Evolutionary conservation across 1,140 invertebrate species (phyloP).

Genomic region (Rhopalosiphum maidis): DNA sequence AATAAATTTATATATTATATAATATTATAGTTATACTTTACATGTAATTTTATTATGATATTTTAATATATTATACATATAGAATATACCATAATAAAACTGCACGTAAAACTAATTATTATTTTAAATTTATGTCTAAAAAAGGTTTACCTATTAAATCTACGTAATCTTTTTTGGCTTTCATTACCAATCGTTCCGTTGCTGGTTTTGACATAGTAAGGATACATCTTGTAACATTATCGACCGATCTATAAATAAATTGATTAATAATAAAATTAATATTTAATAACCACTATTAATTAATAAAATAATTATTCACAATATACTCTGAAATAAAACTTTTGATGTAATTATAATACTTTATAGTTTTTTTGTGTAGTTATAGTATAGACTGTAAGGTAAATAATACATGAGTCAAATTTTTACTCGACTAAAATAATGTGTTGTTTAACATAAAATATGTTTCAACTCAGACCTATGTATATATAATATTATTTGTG

Average conservation of each 20-base stretch:
- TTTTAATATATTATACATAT: too few relatives aligned
- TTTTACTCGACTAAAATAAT: too few relatives aligned
- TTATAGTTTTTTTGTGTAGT: neutral
- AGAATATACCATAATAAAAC: neutral
- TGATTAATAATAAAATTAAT: neutral
- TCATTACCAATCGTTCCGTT: slow-evolving; percentile 33
- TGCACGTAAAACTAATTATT: neutral
- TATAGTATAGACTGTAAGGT: neutral
- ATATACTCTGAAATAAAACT: neutral
- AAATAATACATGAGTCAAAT: neutral
- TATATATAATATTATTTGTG: too few relatives aligned
- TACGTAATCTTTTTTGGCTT: slow-evolving; percentile 30
- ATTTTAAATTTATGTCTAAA: slow-evolving; percentile 8
- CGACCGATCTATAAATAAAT: neutral
- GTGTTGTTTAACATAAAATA: too few relatives aligned
- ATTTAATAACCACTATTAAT: too few relatives aligned
- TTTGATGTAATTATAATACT: neutral
- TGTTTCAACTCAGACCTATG: too few relatives aligned
- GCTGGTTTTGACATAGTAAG: slow-evolving; percentile 39
- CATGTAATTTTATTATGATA: too few relatives aligned
- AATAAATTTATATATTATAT: neutral
- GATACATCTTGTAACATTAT: slow-evolving; percentile 10
- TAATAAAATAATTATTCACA: neutral
- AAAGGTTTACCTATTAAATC: slow-evolving; percentile 34
- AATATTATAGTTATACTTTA: neutral